Base-by-base conservation (phyloP, 1,140 invertebrate species). In the Brachionus paranguensis region DNA sequence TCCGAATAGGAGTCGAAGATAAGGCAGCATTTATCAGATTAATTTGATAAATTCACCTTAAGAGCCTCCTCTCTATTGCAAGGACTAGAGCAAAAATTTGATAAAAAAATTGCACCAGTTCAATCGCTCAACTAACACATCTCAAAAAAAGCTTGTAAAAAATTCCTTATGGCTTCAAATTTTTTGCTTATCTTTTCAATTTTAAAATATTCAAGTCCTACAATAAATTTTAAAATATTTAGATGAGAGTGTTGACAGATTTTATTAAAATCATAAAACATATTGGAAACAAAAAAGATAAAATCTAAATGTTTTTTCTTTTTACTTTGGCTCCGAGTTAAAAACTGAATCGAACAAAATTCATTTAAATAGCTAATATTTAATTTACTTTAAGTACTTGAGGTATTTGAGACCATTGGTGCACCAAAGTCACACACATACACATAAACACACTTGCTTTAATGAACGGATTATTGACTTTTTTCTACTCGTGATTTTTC, bases 211-310 rank as follows among this genome's bases (percentile, higher is more conserved):
- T 76, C 20, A 24, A 76, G 45, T 76, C 24, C 72, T 14, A 76
- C 72, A 76, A 47, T 76, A 27, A 74, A 43, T 43, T 74, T 74
- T 45, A 43, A 74, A 74, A 45, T 20, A 74, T 20, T 43, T 43
- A 74, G 37, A 74, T 2, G 20, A 27, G 47, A 76, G 27, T 76
- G 43, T 50, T 76, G 72, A 76, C 72, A 76, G 72, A 76, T 76
- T 76, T 76, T 76, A 76, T 76, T 76, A 76, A 76, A 76, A 47
- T 50, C 72, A 76, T 68, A 68, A 72, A 72, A 72, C 72, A 76
- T 47, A 76, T 76, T 76, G 72, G 12, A 50, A 76, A 43, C 70
- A 27, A 76, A 50, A 50, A 76, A 68, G 65, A 68, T 68, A 68
- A 68, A 68, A 68, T 37, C 65, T 68, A 68, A 43, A 72, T 37